phyloP scores from a whole-genome alignment of 2,888 invertebrate genomes.

The Amiota minor region DNA sequence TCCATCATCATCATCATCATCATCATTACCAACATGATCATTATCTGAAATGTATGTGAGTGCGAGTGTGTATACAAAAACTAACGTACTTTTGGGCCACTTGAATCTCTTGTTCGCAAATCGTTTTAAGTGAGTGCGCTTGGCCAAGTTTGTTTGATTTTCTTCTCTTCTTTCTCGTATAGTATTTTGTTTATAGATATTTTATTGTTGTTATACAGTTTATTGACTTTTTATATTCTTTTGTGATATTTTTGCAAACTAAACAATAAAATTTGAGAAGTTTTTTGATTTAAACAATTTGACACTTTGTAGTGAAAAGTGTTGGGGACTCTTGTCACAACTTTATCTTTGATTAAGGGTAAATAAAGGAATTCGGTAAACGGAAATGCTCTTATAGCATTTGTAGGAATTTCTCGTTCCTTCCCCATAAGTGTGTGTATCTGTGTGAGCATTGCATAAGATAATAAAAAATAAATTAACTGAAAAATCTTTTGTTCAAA shows the following conservation, averaged over 20 bases:
- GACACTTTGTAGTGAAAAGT: no score
- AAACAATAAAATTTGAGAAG: not conserved
- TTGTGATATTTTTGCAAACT: conserved; percentile 10
- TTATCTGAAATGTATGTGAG: no score
- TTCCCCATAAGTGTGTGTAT: not conserved
- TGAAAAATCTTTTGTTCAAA: no score
- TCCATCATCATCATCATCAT: no score
- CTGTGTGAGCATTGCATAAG: not conserved
- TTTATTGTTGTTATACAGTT: not conserved
- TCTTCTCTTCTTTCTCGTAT: not conserved
- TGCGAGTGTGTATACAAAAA: no score
- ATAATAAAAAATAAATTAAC: not conserved
- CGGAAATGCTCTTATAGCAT: no score
- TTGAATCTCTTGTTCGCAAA: not conserved
- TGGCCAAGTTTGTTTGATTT: not conserved
- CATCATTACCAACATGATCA: not conserved
- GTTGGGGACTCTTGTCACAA: no score
- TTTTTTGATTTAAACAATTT: no score
- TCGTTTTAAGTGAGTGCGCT: conserved; percentile 28
- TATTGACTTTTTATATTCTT: conserved; percentile 8
- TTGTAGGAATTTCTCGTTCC: no score
- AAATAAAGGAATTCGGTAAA: no score
- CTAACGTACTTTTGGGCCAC: not conserved
- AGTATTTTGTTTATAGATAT: not conserved
- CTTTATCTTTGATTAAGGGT: no score